A percentile compares a stretch with the other conserved stretches of the same genome.
phyloP scores from a whole-genome alignment of 2,797 vertebrate genomes.

The Hippoglossus hippoglossus region DNA sequence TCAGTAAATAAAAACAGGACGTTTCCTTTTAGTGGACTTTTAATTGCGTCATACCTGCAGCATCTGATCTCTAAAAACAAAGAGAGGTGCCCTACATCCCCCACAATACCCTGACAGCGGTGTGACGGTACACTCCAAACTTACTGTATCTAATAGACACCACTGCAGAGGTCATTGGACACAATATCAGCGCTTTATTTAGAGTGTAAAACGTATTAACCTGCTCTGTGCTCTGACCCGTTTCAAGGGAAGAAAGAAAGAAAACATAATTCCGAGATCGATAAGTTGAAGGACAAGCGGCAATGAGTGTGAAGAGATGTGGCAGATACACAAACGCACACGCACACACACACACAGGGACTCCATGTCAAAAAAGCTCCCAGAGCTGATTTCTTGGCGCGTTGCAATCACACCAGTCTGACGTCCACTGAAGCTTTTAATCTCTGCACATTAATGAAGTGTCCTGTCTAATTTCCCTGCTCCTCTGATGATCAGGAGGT shows the following conservation, averaged over 20 bases:
- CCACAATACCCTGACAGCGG: slow-evolving; percentile 16
- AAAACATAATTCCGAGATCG: slow-evolving; percentile 30
- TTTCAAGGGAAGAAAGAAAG: slow-evolving; percentile 16
- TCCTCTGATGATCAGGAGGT: slow-evolving; percentile 31
- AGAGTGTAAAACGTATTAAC: slow-evolving; percentile 5
- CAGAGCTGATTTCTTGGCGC: slow-evolving; percentile 36
- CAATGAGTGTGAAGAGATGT: slow-evolving; percentile 42
- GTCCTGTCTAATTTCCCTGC: slow-evolving; percentile 63
- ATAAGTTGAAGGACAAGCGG: slow-evolving; percentile 49
- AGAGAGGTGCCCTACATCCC: background rate
- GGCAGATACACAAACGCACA: slow-evolving; percentile 11
- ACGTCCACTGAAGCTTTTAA: slow-evolving; percentile 54
- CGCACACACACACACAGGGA: slow-evolving; percentile 5
- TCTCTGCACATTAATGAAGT: slow-evolving; percentile 63
- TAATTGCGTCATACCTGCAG: too few species aligned
- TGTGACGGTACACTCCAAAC: slow-evolving; percentile 6
- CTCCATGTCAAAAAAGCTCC: background rate
- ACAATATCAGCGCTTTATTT: too few species aligned
- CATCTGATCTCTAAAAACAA: too few species aligned
- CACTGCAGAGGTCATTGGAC: background rate
- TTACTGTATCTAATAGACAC: slow-evolving; percentile 14
- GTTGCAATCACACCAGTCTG: slow-evolving; percentile 60
- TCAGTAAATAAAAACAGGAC: too few species aligned
- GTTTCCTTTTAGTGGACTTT: too few species aligned
- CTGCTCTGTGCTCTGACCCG: slow-evolving; percentile 13